Base-by-base conservation (phyloP, 30 jellyfish, hydroid and myxozoan genomes). In the Hydractinia echinata region DNA sequence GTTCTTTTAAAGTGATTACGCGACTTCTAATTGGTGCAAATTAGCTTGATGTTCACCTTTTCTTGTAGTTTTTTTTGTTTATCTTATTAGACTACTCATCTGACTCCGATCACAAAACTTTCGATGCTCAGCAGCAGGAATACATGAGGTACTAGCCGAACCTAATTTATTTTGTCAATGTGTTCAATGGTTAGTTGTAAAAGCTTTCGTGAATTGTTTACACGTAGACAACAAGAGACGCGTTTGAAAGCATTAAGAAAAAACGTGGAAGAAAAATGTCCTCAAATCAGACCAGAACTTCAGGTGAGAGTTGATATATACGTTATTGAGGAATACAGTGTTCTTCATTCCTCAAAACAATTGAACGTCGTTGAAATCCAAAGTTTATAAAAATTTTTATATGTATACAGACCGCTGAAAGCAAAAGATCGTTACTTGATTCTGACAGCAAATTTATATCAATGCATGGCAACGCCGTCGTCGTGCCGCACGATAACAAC, bases 361-460 rank as follows among this genome's bases (percentile, higher is more conserved):
- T 0, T 10, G 58, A 72, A 7, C 71, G n/a, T n/a, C n/a, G n/a
- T n/a, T n/a, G n/a, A n/a, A n/a, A n/a, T n/a, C n/a, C n/a, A n/a
- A n/a, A n/a, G n/a, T n/a, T n/a, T n/a, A n/a, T n/a, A n/a, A n/a
- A n/a, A n/a, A n/a, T n/a, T n/a, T n/a, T n/a, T n/a, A n/a, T n/a
- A n/a, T n/a, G 44, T 15, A 18, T 60, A 19, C 44, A 78, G 94
- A 62, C 85, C 62, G 52, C 55, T 48, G 44, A 78, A 76, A 88
- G 94, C 79, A 77, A 84, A 52, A 86, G 80, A 39, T 83, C 94
- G 10, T 61, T 88, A 18, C 84, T 88, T 10, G 94, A 88, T 10
- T 88, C 96, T 5, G 96, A 88, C 62, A 88, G 96, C 72, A 79
- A 82, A 72, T 88, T 88, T 58, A 83, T 88, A 16, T 71, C 77